These are phyloP conservation scores for Cynodonichthys magdalenae DNA, from an alignment of 2,797 vertebrate genomes.

Conservation along the genomic window DNA sequence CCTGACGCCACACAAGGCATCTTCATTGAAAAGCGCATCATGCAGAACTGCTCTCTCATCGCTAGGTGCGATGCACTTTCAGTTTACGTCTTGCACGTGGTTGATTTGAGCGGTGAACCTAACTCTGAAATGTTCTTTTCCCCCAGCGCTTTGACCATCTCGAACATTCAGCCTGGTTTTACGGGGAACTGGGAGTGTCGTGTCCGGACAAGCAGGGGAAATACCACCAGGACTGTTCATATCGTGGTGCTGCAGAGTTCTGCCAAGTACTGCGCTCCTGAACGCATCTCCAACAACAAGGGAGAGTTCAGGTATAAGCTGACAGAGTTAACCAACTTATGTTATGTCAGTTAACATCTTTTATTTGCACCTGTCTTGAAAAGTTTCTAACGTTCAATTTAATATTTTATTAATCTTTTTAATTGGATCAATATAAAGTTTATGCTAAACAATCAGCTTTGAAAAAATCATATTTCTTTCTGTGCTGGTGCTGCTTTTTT, in stretches of 20 bases:
- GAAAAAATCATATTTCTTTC: background rate
- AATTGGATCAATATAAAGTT: background rate
- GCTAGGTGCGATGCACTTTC: slow-evolving; percentile 82
- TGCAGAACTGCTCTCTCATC: slow-evolving; percentile 97
- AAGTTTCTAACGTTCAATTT: no score
- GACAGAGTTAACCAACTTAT: background rate
- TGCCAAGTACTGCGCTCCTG: slow-evolving; percentile 91
- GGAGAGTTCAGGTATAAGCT: slow-evolving; percentile 93
- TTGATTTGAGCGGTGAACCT: background rate
- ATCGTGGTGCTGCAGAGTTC: slow-evolving; percentile 95
- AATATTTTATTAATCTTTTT: no score
- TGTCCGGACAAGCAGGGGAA: slow-evolving; percentile 91
- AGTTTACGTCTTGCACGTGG: background rate
- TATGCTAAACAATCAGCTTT: background rate
- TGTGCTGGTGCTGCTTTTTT: background rate
- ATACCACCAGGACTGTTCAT: slow-evolving; percentile 92
- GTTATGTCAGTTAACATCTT: background rate
- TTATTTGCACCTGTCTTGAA: background rate
- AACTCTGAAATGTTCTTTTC: background rate
- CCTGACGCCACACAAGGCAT: slow-evolving; percentile 93
- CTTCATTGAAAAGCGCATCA: slow-evolving; percentile 94
- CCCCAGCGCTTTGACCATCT: slow-evolving; percentile 92
- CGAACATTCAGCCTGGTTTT: slow-evolving; percentile 96
- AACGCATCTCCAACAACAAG: slow-evolving; percentile 94
- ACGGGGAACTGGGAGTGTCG: slow-evolving; percentile 97